These are phyloP conservation scores for Dendropsophus ebraccatus DNA, from an alignment of 2,113 vertebrate species.

Conservation along the genomic window DNA sequence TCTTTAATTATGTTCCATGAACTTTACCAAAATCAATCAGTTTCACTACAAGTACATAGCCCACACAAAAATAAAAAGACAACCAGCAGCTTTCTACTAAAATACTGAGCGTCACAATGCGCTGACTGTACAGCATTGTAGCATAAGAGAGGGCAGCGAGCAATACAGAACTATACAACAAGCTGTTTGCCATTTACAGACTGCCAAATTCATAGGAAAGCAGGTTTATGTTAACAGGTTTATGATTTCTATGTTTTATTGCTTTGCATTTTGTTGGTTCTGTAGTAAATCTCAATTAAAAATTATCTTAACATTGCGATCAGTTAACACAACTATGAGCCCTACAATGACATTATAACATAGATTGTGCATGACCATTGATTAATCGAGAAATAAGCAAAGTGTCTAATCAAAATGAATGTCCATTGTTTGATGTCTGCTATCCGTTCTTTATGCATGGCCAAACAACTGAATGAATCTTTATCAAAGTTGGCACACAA, in stretches of 20 bases:
- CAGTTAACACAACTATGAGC: not conserved
- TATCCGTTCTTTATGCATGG: too few species aligned
- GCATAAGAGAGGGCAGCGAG: not conserved
- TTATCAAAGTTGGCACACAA: too few species aligned
- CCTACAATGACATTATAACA: too few species aligned
- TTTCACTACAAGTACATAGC: not conserved
- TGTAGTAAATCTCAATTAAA: not conserved
- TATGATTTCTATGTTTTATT: not conserved
- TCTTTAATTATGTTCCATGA: too few species aligned
- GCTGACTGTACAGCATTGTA: not conserved
- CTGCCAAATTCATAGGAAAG: not conserved
- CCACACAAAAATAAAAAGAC: not conserved
- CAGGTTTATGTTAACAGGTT: not conserved
- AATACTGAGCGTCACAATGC: not conserved
- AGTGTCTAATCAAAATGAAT: too few species aligned
- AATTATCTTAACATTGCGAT: not conserved
- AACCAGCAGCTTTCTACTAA: not conserved
- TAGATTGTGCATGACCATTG: too few species aligned
- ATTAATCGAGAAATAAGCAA: too few species aligned
- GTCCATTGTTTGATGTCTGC: too few species aligned
- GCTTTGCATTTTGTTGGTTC: not conserved
- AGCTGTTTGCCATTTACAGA: not conserved
- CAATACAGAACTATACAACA: not conserved
- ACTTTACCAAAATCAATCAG: not conserved
- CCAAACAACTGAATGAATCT: too few species aligned